Percentiles rank a stretch among this genome's conserved stretches.
Evolutionary conservation across 2,113 vertebrate genomes (phyloP).

Genomic region (Mionectes macconnelli): DNA sequence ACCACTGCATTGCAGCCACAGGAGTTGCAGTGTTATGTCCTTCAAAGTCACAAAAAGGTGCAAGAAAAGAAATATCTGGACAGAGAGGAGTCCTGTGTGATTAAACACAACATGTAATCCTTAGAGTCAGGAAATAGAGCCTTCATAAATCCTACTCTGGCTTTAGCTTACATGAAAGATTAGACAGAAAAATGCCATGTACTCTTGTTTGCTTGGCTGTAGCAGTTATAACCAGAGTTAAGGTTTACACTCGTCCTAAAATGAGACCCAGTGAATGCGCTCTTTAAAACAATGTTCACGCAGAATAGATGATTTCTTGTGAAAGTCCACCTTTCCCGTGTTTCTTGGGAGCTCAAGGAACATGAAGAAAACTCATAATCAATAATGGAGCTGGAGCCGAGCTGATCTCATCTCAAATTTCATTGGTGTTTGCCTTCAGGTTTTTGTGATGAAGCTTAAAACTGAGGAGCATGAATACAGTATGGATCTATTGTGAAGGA

Average conservation of each 20-base stretch:
- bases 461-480: not conserved
- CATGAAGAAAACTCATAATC: not conserved
- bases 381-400: not conserved
- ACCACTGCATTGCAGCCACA: not conserved
- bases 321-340: not conserved
- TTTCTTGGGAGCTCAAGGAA: not conserved
- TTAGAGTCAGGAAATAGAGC: not conserved
- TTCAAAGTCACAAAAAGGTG: not conserved
- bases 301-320: not conserved
- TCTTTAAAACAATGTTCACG: not conserved
- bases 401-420: not conserved
- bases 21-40: not conserved
- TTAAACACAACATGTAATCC: not conserved
- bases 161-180: not conserved
- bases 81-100: not conserved
- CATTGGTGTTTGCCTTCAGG: not conserved
- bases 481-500: rapidly evolving
- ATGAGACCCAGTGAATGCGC: not conserved
- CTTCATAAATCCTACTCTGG: not conserved
- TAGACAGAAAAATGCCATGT: not conserved
- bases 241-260: not conserved
- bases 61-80: not conserved
- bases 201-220: not conserved
- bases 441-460: not conserved
- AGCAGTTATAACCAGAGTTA: not conserved